Evolutionary conservation across 2,888 invertebrate species (phyloP), one percentile per base, ranked within the genome.

Genomic region (Diploptera punctata): DNA sequence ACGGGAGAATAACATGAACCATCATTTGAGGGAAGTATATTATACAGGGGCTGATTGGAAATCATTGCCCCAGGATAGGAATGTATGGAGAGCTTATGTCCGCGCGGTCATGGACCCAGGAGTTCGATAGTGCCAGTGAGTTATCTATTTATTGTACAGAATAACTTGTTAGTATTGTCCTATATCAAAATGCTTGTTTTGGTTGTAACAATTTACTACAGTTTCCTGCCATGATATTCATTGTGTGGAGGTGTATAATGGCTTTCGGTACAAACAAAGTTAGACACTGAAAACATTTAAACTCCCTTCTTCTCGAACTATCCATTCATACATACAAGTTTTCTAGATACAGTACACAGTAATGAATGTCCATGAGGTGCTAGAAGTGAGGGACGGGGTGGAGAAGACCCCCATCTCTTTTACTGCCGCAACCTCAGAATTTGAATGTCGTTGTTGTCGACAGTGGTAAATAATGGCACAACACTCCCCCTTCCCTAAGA

Each of bases 391-490:
- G 33, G 33, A n/a, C n/a, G n/a, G n/a, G n/a, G n/a, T n/a, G n/a
- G n/a, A n/a, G n/a, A n/a, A n/a, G 7, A 7, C 10, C 33, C 33
- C 29, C 57, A n/a, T 57, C 24, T 57, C 57, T 29, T 57, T 57
- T 57, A 24, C 57, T 57, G 57, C 57, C 1, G n/a, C 29, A 57
- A 29, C 29, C 57, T 57, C 57, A 29, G 57, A 57, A 57, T 57
- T 57, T 57, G 57, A 57, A 57, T 57, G 31, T 31, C 29, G 29
- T 52, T 21, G 52, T 52, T 52, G 21, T 47, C 47, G 47, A 47
- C 47, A 47, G 60, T 31, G 67, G 49, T 69, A 69, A 69, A 69
- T 69, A 69, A 69, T 60, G 43, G 43, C 26, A 33, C 26, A 60
- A 43, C 54, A 57, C 57, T 24, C 67, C 67, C n/a, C 33, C n/a